These are phyloP conservation scores for Tachyglossus aculeatus DNA, from an alignment of 2,797 vertebrate genomes.

Conservation along the genomic window DNA sequence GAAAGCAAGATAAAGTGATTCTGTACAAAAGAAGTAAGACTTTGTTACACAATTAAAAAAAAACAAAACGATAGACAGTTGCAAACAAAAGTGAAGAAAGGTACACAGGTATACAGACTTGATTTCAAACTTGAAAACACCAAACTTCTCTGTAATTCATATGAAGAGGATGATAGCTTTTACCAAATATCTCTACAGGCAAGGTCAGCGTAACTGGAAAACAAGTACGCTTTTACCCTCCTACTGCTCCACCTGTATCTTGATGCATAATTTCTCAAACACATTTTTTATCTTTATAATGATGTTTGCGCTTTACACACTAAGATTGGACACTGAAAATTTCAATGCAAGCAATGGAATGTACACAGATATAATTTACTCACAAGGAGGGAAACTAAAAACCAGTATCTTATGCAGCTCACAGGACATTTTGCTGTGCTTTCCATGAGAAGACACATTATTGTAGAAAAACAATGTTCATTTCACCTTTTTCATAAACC, in stretches of 20 bases:
- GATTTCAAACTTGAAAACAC: neutral
- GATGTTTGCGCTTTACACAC: neutral
- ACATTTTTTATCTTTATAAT: neutral
- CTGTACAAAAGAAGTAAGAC: conserved; percentile 20
- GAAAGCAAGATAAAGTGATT: conserved; percentile 26
- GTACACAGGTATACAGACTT: neutral
- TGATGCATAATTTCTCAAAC: neutral
- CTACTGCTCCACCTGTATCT: no score
- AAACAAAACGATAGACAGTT: neutral
- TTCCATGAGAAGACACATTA: neutral
- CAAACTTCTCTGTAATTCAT: rapidly evolving
- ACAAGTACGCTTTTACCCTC: no score
- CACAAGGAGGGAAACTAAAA: neutral
- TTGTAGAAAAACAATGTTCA: neutral
- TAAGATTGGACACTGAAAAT: neutral
- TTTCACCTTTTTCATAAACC: neutral
- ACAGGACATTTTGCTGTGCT: neutral
- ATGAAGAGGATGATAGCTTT: neutral
- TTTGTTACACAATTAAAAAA: conserved; percentile 21
- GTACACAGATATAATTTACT: neutral
- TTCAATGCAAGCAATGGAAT: neutral
- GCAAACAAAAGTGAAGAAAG: conserved; percentile 8
- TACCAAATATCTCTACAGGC: neutral
- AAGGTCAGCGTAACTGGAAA: neutral
- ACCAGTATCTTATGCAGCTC: neutral